Evolutionary conservation across 2,797 vertebrate genomes (phyloP), one percentile per base, ranked within the genome.

Genomic region (Naso thynnoides): DNA sequence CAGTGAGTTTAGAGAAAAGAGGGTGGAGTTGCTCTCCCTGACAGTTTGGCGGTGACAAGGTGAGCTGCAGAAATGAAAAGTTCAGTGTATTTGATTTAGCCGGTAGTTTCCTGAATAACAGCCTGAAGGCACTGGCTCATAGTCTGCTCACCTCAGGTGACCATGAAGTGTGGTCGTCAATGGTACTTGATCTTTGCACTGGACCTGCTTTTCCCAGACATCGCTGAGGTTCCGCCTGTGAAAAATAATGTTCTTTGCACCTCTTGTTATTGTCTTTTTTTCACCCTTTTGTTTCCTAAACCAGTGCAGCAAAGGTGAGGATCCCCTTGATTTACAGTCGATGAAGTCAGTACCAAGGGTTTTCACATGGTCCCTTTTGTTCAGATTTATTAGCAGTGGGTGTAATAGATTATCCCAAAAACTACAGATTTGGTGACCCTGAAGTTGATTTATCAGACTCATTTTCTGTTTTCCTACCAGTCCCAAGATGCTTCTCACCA

Each of bases 21-120:
- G 52, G 29, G 19, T 0, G 44, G 47, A 33, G 15, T 33, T 45
- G 42, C 45, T 54, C 4, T 47, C 10, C 0, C 9, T 36, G 74
- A 29, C 45, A 41, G 63, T 73, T 23, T 41, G 24, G 52, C 55
- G 47, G 13, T 41, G 60, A 39, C 57, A 29, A 7, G 9, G 36
- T 39, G 57, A 55, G 70, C 2, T 3, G 54, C 10, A 24, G 39
- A 70, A 79, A 68, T 53, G 47, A 68, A 45, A 71, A 26, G 59
- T 70, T 86, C 36, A 44, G 18, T 60, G 52, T 61, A 58, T 76
- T 73, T 59, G 72, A 76, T 81, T 75, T 33, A 52, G 38, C 79
- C 71, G 62, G 73, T 53, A 54, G 81, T 67, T 71, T 76, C 45
- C 62, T 66, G 57, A 71, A 33, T 24, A 63, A 64, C 61, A 67